phyloP scores from a whole-genome alignment of 2,888 invertebrate genomes.

The Unio pictorum region DNA sequence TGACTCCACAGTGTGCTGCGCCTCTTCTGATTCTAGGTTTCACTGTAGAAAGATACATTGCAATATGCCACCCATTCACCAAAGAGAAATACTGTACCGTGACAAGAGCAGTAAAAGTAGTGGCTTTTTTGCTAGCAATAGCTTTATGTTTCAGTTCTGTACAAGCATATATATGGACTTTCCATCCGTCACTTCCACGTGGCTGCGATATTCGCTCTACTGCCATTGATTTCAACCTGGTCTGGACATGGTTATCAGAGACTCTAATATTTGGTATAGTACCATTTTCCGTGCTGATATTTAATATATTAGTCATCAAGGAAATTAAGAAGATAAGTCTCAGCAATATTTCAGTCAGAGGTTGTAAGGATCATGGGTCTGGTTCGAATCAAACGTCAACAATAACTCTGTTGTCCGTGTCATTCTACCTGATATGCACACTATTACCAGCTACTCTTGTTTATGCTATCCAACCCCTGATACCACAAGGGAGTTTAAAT shows the following conservation, averaged over 20 bases:
- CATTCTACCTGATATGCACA: slow-evolving; percentile 69
- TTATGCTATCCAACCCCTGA: slow-evolving; percentile 50
- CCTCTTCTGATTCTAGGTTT: slow-evolving; percentile 69
- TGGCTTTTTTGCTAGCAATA: slow-evolving; percentile 47
- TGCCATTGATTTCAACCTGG: slow-evolving; percentile 38
- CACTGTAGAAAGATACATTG: slow-evolving; percentile 69
- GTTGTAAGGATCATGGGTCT: slow-evolving; percentile 11
- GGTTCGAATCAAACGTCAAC: slow-evolving; percentile 59
- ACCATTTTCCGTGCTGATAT: slow-evolving; percentile 60
- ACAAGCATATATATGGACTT: slow-evolving; percentile 67
- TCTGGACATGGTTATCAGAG: slow-evolving; percentile 65
- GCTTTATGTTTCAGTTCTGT: slow-evolving; percentile 28
- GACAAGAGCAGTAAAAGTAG: slow-evolving; percentile 55
- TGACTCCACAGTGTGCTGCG: slow-evolving; percentile 64
- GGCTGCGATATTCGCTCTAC: slow-evolving; percentile 32
- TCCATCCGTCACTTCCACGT: slow-evolving; percentile 39
- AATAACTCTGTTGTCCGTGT: slow-evolving; percentile 65
- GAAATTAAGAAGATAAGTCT: slow-evolving; percentile 60
- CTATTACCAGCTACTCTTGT: slow-evolving; percentile 67
- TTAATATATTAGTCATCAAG: slow-evolving; percentile 64
- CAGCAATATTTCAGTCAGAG: slow-evolving; percentile 28
- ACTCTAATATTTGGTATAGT: slow-evolving; percentile 58
- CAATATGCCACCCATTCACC: slow-evolving; percentile 64
- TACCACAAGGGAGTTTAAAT: slow-evolving; percentile 39
- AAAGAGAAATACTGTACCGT: slow-evolving; percentile 66